Percentiles rank a stretch among this genome's conserved stretches.
phyloP scores from a whole-genome alignment of 1,140 invertebrate species.

The Sminthurinus signatus region DNA sequence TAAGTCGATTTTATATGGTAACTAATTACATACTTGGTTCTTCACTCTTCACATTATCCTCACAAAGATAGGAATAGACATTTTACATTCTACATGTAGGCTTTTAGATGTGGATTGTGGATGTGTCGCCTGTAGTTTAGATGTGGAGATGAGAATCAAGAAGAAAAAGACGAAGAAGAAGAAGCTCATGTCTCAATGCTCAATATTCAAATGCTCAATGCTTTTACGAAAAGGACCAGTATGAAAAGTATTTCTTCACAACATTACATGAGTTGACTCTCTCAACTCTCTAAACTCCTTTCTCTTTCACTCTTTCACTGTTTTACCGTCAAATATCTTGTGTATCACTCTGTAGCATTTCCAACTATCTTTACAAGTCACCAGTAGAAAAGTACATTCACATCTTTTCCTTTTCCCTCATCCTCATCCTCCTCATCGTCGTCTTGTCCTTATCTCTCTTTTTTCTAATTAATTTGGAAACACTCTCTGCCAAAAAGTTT shows the following conservation, averaged over 20 bases:
- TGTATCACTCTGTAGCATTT: neutral
- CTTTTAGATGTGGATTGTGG: too few species aligned
- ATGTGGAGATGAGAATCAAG: too few species aligned
- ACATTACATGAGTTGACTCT: neutral
- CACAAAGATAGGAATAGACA: too few species aligned
- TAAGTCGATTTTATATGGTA: conserved; percentile 41
- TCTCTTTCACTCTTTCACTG: neutral
- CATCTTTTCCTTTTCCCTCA: conserved; percentile 13
- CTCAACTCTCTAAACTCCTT: neutral
- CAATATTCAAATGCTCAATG: too few species aligned
- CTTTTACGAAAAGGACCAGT: conserved; percentile 7
- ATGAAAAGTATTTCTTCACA: neutral
- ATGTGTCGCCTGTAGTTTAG: too few species aligned
- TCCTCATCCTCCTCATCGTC: neutral
- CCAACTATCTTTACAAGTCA: neutral
- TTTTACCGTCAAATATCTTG: conserved; percentile 5
- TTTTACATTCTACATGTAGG: too few species aligned
- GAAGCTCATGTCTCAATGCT: too few species aligned
- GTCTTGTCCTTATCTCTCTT: conserved; percentile 32
- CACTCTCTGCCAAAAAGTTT: conserved; percentile 23
- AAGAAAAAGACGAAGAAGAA: too few species aligned
- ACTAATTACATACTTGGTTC: conserved; percentile 37
- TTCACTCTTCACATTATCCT: too few species aligned
- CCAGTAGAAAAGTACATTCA: neutral
- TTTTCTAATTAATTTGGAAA: conserved; percentile 42